These are phyloP conservation scores for Teinopalpus imperialis DNA, from an alignment of 2,888 invertebrate genomes.

Conservation along the genomic window DNA sequence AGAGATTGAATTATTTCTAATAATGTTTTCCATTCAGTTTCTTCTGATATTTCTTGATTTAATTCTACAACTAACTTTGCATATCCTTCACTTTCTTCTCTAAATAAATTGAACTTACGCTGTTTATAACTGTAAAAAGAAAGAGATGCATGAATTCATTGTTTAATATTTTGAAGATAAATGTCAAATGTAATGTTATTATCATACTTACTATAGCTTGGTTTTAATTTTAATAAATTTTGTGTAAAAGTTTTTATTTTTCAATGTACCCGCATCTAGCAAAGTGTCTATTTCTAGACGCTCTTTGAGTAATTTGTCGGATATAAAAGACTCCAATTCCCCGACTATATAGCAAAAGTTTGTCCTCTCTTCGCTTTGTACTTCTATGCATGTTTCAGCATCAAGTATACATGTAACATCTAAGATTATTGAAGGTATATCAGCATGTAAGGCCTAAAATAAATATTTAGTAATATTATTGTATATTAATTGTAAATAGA, in stretches of 20 bases:
- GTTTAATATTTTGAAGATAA: too few relatives aligned
- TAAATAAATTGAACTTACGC: slow-evolving; percentile 98
- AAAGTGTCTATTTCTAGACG: slow-evolving; percentile 96
- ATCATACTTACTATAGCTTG: slow-evolving; percentile 94
- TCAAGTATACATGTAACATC: slow-evolving; percentile 93
- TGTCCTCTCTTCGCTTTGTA: slow-evolving; percentile 86
- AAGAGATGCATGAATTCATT: background rate
- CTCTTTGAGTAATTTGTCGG: slow-evolving; percentile 94
- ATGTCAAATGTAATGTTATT: too few relatives aligned
- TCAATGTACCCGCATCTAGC: slow-evolving; percentile 94
- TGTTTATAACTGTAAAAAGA: slow-evolving; percentile 95
- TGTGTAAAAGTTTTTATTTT: slow-evolving; percentile 94
- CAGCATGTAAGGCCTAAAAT: slow-evolving; percentile 86
- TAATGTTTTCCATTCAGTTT: slow-evolving; percentile 85
- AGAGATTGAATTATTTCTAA: slow-evolving; percentile 96
- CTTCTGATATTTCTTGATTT: slow-evolving; percentile 89
- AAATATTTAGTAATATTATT: background rate
- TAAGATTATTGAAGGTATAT: slow-evolving; percentile 90
- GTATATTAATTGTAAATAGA: background rate
- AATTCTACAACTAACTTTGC: slow-evolving; percentile 97
- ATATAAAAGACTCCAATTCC: slow-evolving; percentile 90
- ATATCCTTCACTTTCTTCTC: slow-evolving; percentile 99
- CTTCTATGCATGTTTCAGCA: slow-evolving; percentile 88
- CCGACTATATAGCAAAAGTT: slow-evolving; percentile 90
- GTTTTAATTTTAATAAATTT: slow-evolving; percentile 99